These are phyloP conservation scores for Athene cunicularia DNA, from an alignment of 2,113 vertebrate genomes.

Conservation along the genomic window DNA sequence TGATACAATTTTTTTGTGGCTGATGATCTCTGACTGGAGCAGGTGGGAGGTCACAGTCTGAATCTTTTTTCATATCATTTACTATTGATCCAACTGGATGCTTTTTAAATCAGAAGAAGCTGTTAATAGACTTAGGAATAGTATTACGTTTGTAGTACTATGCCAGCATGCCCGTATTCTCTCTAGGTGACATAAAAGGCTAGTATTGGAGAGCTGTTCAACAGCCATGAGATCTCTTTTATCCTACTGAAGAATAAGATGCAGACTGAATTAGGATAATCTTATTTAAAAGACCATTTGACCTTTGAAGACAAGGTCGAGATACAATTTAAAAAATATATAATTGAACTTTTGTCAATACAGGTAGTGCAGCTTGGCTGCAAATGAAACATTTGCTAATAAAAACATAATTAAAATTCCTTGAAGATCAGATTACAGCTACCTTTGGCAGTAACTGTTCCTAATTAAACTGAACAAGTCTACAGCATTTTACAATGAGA, in stretches of 20 bases:
- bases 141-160: not conserved
- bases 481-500: not conserved
- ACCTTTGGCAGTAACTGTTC: not conserved
- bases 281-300: not conserved
- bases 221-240: not conserved
- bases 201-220: not conserved
- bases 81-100: not conserved
- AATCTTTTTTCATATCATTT: not conserved
- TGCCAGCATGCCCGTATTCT: not conserved
- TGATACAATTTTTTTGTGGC: not conserved
- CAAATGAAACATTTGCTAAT: not conserved
- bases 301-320: not conserved
- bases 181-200: not conserved
- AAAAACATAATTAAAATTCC: conserved; percentile 22
- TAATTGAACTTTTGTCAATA: not conserved
- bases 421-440: not conserved
- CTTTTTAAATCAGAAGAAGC: not conserved
- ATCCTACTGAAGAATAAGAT: not conserved
- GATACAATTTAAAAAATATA: not conserved
- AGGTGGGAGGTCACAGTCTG: not conserved
- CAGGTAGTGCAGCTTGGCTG: not conserved
- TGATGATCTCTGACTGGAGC: not conserved
- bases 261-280: not conserved
- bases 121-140: not conserved
- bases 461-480: not conserved